A percentile compares a stretch with the other conserved stretches of the same genome.
Conservation (phyloP, 2,888 invertebrate genomes). For the Agriopis leucophaearia region DNA sequence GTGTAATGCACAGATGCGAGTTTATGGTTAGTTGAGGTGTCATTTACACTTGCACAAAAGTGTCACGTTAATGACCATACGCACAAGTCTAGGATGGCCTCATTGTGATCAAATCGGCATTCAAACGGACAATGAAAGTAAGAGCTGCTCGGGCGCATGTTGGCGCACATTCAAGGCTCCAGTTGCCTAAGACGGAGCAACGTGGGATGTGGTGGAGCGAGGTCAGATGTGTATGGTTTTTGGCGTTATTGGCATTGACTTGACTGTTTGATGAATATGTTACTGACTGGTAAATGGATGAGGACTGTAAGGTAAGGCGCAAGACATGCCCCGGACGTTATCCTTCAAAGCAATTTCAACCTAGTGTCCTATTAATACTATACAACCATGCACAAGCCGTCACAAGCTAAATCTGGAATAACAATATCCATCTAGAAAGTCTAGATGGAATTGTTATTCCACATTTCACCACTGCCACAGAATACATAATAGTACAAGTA, state of each 20-base stretch:
- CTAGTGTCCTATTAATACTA: too few relatives aligned
- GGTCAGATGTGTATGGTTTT: slow-evolving; percentile 51
- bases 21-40: not conserved
- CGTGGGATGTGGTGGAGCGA: slow-evolving; percentile 75
- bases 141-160: slow-evolving; percentile 64
- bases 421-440: too few relatives aligned
- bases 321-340: too few relatives aligned
- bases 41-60: slow-evolving; percentile 20
- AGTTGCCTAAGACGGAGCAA: slow-evolving; percentile 68
- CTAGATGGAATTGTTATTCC: too few relatives aligned
- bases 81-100: slow-evolving; percentile 56
- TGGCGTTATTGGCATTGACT: slow-evolving; percentile 37
- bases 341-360: too few relatives aligned
- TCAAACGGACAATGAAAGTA: slow-evolving; percentile 78
- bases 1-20: not conserved
- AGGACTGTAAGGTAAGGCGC: not conserved
- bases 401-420: too few relatives aligned
- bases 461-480: too few relatives aligned
- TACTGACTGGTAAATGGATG: slow-evolving; percentile 3
- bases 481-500: too few relatives aligned
- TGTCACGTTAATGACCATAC: slow-evolving; percentile 41
- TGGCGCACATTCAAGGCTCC: slow-evolving; percentile 76
- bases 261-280: slow-evolving; percentile 29
- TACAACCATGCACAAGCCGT: too few relatives aligned
- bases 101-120: slow-evolving; percentile 70